A percentile compares a stretch with the other conserved stretches of the same genome.
Conservation (phyloP, 53 echinoderm and acorn worm species). For the Echinarachnius parma region DNA sequence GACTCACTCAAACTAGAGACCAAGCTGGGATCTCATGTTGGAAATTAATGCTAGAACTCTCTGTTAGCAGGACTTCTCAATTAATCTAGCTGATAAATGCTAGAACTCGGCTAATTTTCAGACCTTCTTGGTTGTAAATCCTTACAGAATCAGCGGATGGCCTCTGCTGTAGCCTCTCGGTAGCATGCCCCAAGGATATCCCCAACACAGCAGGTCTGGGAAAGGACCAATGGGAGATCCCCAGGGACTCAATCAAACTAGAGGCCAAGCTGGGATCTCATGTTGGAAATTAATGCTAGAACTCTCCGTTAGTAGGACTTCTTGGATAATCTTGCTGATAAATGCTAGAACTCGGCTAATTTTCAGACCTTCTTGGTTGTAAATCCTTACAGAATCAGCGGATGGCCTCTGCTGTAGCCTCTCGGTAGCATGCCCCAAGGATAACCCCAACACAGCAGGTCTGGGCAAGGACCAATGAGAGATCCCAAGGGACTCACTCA, state of each 20-base stretch:
- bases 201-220: slow-evolving; percentile 86
- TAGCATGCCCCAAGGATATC: slow-evolving; percentile 74
- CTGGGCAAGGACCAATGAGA: slow-evolving; percentile 77
- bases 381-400: slow-evolving; percentile 59
- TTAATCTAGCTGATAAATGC: too few species aligned
- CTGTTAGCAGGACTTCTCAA: too few species aligned
- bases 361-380: too few species aligned
- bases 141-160: slow-evolving; percentile 81
- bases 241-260: slow-evolving; percentile 66
- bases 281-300: too few species aligned
- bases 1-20: slow-evolving; percentile 60
- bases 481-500: slow-evolving; percentile 62
- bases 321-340: too few species aligned
- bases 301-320: too few species aligned
- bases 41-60: too few species aligned
- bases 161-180: slow-evolving; percentile 69
- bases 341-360: too few species aligned
- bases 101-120: too few species aligned
- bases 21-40: slow-evolving; percentile 79
- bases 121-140: too few species aligned
- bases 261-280: slow-evolving; percentile 72
- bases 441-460: slow-evolving; percentile 65
- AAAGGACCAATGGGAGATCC: slow-evolving; percentile 90
- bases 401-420: slow-evolving; percentile 72
- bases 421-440: slow-evolving; percentile 61